Percentiles rank a stretch among this genome's conserved stretches.
phyloP scores from a whole-genome alignment of 2,888 invertebrate species.

The Erynnis tages region DNA sequence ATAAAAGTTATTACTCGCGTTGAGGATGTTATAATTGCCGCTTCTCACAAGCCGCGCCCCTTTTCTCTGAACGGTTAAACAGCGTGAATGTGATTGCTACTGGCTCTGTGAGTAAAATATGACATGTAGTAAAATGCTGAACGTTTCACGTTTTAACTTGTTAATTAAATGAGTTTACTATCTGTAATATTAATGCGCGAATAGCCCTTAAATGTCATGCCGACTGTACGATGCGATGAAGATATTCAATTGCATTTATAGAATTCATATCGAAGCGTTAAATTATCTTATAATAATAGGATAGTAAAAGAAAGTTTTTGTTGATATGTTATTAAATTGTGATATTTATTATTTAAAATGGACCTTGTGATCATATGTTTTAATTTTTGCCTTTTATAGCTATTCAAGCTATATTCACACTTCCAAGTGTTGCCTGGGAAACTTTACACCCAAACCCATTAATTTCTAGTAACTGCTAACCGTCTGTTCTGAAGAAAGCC shows the following conservation, averaged over 20 bases:
- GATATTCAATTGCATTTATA: neutral
- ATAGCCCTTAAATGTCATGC: neutral
- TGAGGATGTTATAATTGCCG: constrained; percentile 27
- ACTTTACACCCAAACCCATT: no score
- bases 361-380: no score
- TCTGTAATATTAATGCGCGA: constrained; percentile 2
- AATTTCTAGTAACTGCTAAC: no score
- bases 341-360: no score
- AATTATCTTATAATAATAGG: no score
- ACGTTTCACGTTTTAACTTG: constrained; percentile 5
- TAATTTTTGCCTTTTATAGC: no score
- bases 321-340: no score
- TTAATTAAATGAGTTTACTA: constrained; percentile 5
- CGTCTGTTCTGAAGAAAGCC: no score
- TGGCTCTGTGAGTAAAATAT: constrained; percentile 19
- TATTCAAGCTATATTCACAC: no score
- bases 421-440: no score
- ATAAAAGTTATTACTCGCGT: constrained; percentile 27
- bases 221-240: neutral
- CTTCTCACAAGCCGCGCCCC: constrained; percentile 24
- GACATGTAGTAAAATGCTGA: constrained; percentile 16
- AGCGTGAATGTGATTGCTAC: constrained; percentile 25
- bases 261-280: no score
- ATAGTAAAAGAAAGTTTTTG: no score
- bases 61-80: constrained; percentile 21